These are phyloP conservation scores for Lithophane leautieri DNA, from an alignment of 2,888 invertebrate species.

Conservation along the genomic window DNA sequence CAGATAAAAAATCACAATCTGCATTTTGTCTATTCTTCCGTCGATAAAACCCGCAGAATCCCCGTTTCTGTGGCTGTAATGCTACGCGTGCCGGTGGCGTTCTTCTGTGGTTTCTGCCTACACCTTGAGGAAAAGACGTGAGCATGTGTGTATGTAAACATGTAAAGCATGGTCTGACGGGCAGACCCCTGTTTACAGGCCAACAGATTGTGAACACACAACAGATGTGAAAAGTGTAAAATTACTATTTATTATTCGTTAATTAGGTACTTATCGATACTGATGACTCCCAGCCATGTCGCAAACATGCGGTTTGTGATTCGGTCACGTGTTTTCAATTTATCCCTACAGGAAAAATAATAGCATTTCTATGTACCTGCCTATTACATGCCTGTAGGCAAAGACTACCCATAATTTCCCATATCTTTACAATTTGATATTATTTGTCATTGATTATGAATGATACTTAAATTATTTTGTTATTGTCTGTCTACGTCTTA, in stretches of 20 bases:
- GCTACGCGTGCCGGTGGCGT: background rate
- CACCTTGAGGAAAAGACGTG: background rate
- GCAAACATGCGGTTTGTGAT: background rate
- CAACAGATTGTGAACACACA: background rate
- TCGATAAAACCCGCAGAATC: no score
- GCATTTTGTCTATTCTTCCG: no score
- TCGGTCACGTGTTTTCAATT: conserved; percentile 23
- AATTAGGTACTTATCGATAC: conserved; percentile 2
- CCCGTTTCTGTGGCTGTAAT: no score
- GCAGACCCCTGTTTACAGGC: background rate
- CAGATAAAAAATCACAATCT: no score
- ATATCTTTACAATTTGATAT: background rate
- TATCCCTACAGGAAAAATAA: background rate
- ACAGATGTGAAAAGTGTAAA: conserved; percentile 11
- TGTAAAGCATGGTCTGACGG: background rate
- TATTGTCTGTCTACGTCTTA: conserved; percentile 8
- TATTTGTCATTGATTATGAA: background rate
- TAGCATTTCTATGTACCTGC: background rate
- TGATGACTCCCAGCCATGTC: conserved; percentile 16
- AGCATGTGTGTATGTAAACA: background rate
- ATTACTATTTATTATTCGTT: conserved; percentile 9
- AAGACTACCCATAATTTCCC: background rate
- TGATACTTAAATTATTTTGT: background rate
- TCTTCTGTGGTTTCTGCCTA: background rate
- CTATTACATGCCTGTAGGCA: background rate